These are phyloP conservation scores for Fragum sueziense DNA, from an alignment of 2,888 invertebrate genomes.

Conservation along the genomic window DNA sequence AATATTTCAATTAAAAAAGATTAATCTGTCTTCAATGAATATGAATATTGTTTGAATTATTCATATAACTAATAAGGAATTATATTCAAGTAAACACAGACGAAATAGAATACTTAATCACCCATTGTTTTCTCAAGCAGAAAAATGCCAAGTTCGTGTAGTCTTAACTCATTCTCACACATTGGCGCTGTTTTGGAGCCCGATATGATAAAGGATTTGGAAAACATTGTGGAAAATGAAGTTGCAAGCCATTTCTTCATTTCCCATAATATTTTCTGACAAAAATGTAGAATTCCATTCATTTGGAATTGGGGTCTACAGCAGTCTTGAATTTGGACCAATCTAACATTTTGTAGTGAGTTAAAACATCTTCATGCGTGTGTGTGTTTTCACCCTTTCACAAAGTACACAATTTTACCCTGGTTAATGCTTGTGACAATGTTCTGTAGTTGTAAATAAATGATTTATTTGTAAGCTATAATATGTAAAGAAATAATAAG, in stretches of 20 bases:
- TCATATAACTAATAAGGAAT: neutral
- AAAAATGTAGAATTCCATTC: neutral
- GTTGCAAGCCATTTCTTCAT: neutral
- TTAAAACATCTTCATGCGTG: neutral
- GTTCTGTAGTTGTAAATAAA: neutral
- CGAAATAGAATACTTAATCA: neutral
- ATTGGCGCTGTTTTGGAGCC: too few species aligned
- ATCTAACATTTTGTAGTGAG: neutral
- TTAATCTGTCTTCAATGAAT: conserved; percentile 1
- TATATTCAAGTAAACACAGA: neutral
- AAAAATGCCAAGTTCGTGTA: neutral
- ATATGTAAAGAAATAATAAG: neutral
- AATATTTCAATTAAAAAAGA: neutral
- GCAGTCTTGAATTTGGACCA: neutral
- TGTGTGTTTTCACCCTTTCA: neutral
- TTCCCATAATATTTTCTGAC: neutral
- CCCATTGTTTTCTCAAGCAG: neutral
- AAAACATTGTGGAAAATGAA: too few species aligned
- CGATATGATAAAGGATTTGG: too few species aligned
- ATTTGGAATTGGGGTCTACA: neutral
- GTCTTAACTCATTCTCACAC: too few species aligned
- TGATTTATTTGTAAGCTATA: neutral
- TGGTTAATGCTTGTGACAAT: neutral
- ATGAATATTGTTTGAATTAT: neutral
- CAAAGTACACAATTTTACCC: neutral